phyloP scores from a whole-genome alignment of 1,140 invertebrate genomes.

The Gyrodactylus bullatarudis region DNA sequence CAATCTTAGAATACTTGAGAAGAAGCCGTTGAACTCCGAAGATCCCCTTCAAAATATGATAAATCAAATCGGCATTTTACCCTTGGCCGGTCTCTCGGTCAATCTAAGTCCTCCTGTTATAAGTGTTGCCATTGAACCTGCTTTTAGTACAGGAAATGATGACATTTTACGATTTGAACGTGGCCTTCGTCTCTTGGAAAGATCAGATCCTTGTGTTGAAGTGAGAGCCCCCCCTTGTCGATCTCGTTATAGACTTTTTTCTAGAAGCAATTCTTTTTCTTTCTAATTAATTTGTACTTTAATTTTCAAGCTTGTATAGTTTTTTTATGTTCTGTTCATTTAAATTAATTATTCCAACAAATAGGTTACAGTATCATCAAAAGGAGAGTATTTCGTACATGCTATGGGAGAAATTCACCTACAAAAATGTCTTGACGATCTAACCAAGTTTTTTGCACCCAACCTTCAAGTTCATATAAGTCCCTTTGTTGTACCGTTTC shows the following conservation, averaged over 20 bases:
- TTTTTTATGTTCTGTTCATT: background rate
- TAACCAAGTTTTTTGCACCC: conserved; percentile 27
- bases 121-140: background rate
- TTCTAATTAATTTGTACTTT: background rate
- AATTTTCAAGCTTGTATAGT: background rate
- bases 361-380: conserved; percentile 37
- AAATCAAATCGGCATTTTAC: background rate
- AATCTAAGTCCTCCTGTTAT: background rate
- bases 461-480: conserved; percentile 58
- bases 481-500: conserved; percentile 67
- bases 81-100: background rate
- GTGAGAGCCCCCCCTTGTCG: conserved; percentile 19
- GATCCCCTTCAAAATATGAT: background rate
- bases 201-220: conserved; percentile 63
- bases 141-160: background rate
- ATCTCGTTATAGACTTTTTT: background rate
- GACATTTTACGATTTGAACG: conserved; percentile 37
- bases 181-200: conserved; percentile 43
- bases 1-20: background rate
- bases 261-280: background rate
- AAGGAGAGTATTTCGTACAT: conserved; percentile 69
- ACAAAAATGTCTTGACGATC: conserved; percentile 57
- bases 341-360: background rate
- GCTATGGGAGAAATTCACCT: conserved; percentile 89
- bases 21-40: background rate